Evolutionary conservation across 2,888 invertebrate species (phyloP).

Genomic region (Athrips mouffetella): DNA sequence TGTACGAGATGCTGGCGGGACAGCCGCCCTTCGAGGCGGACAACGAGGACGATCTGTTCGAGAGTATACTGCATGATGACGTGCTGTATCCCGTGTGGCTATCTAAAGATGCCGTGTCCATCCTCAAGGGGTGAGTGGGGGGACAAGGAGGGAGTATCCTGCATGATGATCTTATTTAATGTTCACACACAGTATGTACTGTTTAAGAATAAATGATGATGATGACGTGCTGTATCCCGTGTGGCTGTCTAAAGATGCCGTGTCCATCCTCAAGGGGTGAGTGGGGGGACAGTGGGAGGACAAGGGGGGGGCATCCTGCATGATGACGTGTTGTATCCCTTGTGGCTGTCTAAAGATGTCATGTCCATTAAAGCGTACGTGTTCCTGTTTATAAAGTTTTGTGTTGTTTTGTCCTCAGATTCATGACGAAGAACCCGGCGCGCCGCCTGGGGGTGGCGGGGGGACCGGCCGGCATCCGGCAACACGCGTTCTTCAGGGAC

Average conservation of each 20-base stretch:
- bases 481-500: constrained; percentile 95
- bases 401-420: constrained; percentile 69
- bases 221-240: not conserved
- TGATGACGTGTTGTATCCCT: too few species aligned
- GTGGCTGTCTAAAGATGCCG: not conserved
- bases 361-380: too few species aligned
- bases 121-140: constrained; percentile 50
- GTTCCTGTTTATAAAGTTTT: not conserved
- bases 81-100: constrained; percentile 98
- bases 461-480: constrained; percentile 90
- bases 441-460: constrained; percentile 94
- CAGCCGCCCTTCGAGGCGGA: constrained; percentile 99
- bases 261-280: not conserved
- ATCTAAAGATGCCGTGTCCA: constrained; percentile 63
- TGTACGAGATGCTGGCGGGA: constrained; percentile 99
- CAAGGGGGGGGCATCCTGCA: not conserved
- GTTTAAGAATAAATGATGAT: too few species aligned
- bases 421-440: constrained; percentile 98
- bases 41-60: constrained; percentile 99
- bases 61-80: constrained; percentile 98
- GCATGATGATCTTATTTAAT: too few species aligned
- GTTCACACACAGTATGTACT: too few species aligned
- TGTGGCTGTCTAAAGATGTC: too few species aligned
- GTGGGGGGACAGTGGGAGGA: not conserved
- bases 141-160: not conserved